Evolutionary conservation across 2,797 vertebrate species (phyloP).

Genomic region (Enteromius afrohamiltoni): DNA sequence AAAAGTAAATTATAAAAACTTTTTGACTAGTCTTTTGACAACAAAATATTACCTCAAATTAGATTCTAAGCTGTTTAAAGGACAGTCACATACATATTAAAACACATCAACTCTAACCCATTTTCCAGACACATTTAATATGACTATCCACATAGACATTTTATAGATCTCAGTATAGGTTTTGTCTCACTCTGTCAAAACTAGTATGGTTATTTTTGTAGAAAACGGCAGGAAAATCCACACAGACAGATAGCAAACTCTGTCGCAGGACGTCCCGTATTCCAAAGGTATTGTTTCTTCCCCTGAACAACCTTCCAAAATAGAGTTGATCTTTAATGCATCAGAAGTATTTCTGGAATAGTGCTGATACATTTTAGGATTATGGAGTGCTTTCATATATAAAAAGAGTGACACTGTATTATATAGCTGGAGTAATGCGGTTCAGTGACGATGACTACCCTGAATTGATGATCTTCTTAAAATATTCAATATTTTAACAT

Average conservation of each 20-base stretch:
- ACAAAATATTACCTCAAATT: slow-evolving; percentile 12
- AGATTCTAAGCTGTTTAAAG: slow-evolving; percentile 23
- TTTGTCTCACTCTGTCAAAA: slow-evolving; percentile 26
- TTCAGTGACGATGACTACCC: slow-evolving; percentile 7
- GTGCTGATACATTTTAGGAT: slow-evolving; percentile 20
- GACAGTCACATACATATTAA: slow-evolving; percentile 5
- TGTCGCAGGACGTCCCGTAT: slow-evolving; percentile 37
- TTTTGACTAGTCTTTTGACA: not conserved
- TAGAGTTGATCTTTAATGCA: slow-evolving; percentile 7
- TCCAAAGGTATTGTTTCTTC: slow-evolving; percentile 48
- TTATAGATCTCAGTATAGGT: slow-evolving; percentile 23
- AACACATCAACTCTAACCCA: slow-evolving; percentile 15
- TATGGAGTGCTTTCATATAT: slow-evolving; percentile 34
- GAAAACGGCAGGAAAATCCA: slow-evolving; percentile 41
- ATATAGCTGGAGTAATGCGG: slow-evolving; percentile 40
- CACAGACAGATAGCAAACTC: slow-evolving; percentile 48
- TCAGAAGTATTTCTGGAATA: slow-evolving; percentile 33
- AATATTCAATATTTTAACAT: slow-evolving; percentile 47
- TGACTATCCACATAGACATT: slow-evolving; percentile 20
- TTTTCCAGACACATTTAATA: slow-evolving; percentile 19
- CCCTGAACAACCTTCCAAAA: slow-evolving; percentile 4
- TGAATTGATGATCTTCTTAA: slow-evolving; percentile 29
- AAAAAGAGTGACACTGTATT: slow-evolving; percentile 31
- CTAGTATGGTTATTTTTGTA: slow-evolving; percentile 54
- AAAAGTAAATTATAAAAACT: not conserved